Evolutionary conservation across 2,797 vertebrate species (phyloP).

Genomic region (Lagodon rhomboides): DNA sequence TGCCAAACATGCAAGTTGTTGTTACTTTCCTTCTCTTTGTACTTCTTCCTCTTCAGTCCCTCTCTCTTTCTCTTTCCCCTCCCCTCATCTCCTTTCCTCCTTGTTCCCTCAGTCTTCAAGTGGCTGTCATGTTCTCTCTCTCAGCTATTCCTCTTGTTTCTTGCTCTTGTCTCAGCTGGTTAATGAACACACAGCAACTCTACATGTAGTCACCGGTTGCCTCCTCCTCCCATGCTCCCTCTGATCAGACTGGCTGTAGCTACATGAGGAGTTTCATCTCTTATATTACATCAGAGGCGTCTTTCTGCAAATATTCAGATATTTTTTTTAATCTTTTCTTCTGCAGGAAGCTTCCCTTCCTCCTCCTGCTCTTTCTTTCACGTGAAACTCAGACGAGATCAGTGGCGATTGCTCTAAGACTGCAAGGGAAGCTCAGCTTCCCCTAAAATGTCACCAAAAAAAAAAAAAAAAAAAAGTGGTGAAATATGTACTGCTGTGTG

Average conservation of each 20-base stretch:
- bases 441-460: too few relatives aligned
- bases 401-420: too few relatives aligned
- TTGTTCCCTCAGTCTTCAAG: not conserved
- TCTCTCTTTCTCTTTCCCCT: not conserved
- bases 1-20: not conserved
- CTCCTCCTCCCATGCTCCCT: conserved; percentile 11
- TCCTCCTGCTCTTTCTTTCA: not conserved
- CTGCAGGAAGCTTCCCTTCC: not conserved
- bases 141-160: not conserved
- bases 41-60: not conserved
- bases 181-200: conserved; percentile 22
- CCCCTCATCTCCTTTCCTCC: not conserved
- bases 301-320: not conserved
- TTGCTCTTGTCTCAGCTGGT: not conserved
- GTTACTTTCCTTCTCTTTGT: not conserved
- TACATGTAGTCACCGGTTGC: conserved; percentile 24
- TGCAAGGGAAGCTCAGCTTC: too few relatives aligned
- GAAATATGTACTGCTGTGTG: too few relatives aligned
- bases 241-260: conserved; percentile 19
- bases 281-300: conserved; percentile 19
- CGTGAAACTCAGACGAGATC: not conserved
- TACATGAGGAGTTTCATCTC: conserved; percentile 17
- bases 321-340: not conserved
- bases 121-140: not conserved
- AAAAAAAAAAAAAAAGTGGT: too few relatives aligned